Percentiles rank a stretch among this genome's conserved stretches.
Evolutionary conservation across 35 echinoderm and acorn worm species (phyloP).

Genomic region (Amphiura filiformis): DNA sequence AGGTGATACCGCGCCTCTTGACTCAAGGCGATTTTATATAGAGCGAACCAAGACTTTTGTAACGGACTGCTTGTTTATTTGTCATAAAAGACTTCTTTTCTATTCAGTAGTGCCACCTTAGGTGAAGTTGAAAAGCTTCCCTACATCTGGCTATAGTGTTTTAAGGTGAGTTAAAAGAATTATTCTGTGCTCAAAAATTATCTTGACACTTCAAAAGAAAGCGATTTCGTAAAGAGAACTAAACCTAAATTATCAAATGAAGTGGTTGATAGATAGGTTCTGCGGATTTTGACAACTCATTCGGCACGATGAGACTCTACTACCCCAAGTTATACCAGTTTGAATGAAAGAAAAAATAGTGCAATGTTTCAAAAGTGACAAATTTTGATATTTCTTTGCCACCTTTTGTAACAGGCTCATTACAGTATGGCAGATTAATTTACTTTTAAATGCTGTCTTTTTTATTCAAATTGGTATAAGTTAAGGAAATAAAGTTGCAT

Average conservation of each 20-base stretch:
- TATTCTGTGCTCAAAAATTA: neutral
- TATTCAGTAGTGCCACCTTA: neutral
- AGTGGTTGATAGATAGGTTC: no score
- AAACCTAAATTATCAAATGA: no score
- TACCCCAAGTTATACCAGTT: neutral
- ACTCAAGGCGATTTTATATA: neutral
- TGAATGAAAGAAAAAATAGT: neutral
- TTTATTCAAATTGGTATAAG: no score
- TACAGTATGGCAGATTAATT: no score
- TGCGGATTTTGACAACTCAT: no score
- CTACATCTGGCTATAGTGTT: neutral
- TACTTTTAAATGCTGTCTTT: no score
- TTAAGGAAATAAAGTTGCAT: no score
- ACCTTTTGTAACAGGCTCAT: no score
- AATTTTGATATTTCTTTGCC: no score
- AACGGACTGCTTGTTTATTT: neutral
- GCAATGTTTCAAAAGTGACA: no score
- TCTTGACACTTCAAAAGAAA: neutral
- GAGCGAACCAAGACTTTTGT: neutral
- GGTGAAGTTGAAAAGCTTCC: neutral
- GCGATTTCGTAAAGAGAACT: no score
- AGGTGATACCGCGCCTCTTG: neutral
- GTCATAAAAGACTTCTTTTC: neutral
- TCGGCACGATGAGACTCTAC: neutral
- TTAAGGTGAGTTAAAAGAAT: neutral